phyloP scores from a whole-genome alignment of 1,140 invertebrate species.

The Aleiodes sp. region DNA sequence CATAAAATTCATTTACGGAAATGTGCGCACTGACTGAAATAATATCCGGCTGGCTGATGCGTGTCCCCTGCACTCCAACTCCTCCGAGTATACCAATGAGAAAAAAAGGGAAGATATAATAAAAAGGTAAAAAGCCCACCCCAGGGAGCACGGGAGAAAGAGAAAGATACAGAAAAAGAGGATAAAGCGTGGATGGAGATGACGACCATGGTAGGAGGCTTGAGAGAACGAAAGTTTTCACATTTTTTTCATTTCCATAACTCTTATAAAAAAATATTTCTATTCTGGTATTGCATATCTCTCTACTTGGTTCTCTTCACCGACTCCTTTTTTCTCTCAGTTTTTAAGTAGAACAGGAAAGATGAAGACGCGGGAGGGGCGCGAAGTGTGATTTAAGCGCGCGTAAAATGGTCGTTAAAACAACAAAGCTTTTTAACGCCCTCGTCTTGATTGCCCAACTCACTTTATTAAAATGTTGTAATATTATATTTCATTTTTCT shows the following conservation, averaged over 20 bases:
- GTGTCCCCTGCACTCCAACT: conserved; percentile 47
- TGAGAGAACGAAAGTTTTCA: conserved; percentile 56
- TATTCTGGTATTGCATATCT: conserved; percentile 43
- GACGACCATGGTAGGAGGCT: conserved; percentile 24
- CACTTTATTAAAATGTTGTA: conserved; percentile 65
- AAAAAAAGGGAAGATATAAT: conserved; percentile 29
- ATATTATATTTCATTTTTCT: conserved; percentile 54
- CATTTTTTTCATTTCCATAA: conserved; percentile 60
- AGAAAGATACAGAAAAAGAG: neutral
- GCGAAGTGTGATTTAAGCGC: conserved; percentile 64
- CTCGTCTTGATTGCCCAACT: conserved; percentile 62
- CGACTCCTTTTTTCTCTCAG: conserved; percentile 12
- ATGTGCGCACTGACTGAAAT: conserved; percentile 65
- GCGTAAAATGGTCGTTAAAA: conserved; percentile 66
- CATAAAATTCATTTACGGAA: conserved; percentile 66
- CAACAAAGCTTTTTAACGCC: conserved; percentile 65
- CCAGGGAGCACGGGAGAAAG: conserved; percentile 8
- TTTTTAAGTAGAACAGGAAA: conserved; percentile 34
- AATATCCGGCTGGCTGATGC: conserved; percentile 62
- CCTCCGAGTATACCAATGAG: conserved; percentile 36
- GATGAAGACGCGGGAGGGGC: conserved; percentile 29
- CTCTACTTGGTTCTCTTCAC: conserved; percentile 20
- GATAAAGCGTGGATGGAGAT: neutral
- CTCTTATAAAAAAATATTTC: conserved; percentile 61
- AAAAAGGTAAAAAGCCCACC: conserved; percentile 33